Base-by-base conservation (phyloP, 2,797 vertebrate genomes). In the Anas bahamensis region DNA sequence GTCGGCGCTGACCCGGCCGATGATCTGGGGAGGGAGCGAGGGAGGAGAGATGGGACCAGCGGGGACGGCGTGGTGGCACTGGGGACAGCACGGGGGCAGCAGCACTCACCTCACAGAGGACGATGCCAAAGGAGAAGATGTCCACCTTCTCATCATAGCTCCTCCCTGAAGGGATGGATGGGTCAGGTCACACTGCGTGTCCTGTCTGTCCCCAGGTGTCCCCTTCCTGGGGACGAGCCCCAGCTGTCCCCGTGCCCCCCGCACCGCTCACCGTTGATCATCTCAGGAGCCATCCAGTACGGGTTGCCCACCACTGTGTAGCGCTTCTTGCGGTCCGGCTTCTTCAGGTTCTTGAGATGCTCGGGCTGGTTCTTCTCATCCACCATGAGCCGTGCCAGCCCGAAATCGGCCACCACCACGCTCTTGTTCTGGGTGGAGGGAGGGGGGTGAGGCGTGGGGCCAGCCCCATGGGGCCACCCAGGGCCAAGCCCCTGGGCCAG, bases 261-360 rank as follows among this genome's bases (percentile, higher is more conserved):
- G 24, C 29, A 35, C 35, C 12, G 10, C 98, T 93, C 97, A 99
- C 99, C 99, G 1, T 99, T 99, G 96, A 99, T 99, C 99, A 99
- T 99, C 96, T 99, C 99, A 0, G 99, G 99, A 17, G 99, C 99
- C 99, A 99, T 99, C 99, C 99, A 99, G 97, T 99, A 99, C 0
- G 99, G 99, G 97, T 99, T 99, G 39, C 99, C 99, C 96, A 99
- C 99, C 95, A 99, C 99, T 0, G 99, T 99, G 98, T 99, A 99
- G 14, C 99, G 98, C 98, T 99, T 99, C 85, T 98, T 98, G 61
- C 99, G 98, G 95, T 99, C 99, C 0, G 98, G 98, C 84, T 98
- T 99, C 98, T 99, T 99, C 96, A 99, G 95, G 85, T 97, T 98
- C 6, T 98, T 91, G 74, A 99, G 96, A 93, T 98, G 98, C 23